Evolutionary conservation across 2,888 invertebrate species (phyloP).

Genomic region (Celastrina argiolus): DNA sequence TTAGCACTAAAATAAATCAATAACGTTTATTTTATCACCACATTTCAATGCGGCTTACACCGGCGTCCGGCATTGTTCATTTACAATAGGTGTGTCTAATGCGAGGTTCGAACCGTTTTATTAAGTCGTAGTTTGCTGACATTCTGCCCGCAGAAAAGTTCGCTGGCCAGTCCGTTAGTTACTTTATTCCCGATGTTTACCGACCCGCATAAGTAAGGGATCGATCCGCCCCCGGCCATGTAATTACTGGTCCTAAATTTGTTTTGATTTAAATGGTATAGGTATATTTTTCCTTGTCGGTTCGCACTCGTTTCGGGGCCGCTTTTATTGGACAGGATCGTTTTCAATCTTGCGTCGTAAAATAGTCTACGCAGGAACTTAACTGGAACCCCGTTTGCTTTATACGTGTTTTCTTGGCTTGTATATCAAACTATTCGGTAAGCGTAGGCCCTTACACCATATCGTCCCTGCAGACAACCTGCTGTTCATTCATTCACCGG

Average conservation of each 20-base stretch:
- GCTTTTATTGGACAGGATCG: constrained; percentile 52
- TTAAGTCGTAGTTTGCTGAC: constrained; percentile 53
- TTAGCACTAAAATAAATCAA: no score
- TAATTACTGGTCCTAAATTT: constrained; percentile 40
- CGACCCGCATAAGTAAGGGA: constrained; percentile 69
- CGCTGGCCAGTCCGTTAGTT: constrained; percentile 48
- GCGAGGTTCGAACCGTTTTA: neutral
- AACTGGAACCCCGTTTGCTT: constrained; percentile 70
- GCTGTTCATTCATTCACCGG: no score
- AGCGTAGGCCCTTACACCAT: neutral
- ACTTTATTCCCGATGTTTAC: constrained; percentile 56
- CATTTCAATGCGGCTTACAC: neutral
- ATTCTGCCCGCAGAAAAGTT: constrained; percentile 68
- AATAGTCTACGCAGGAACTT: constrained; percentile 66
- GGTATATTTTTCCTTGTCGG: neutral
- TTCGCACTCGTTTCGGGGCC: constrained; percentile 48
- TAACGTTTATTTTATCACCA: no score
- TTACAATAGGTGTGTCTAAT: neutral
- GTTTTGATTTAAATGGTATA: constrained; percentile 41
- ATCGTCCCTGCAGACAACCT: no score
- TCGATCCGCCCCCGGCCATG: constrained; percentile 47
- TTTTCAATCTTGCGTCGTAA: constrained; percentile 46
- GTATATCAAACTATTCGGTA: neutral
- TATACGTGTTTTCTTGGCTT: constrained; percentile 42
- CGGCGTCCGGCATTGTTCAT: neutral